Evolutionary conservation across 2,113 vertebrate species (phyloP), one percentile per base, ranked within the genome.

Genomic region (Okapia johnstoni): DNA sequence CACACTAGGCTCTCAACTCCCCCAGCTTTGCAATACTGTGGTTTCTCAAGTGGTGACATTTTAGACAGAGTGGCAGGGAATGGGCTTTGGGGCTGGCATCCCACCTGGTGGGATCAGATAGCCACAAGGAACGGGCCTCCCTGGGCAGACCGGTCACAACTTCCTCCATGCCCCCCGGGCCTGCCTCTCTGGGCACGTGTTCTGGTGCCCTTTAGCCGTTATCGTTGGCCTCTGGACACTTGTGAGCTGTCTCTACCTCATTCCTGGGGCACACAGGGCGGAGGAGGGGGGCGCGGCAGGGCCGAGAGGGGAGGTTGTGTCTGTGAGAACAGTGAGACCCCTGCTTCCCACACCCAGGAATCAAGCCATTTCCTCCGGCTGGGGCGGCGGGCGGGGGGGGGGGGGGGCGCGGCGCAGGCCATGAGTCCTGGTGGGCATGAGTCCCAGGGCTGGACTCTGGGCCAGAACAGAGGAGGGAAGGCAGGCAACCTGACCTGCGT

Each of bases 181-280:
- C 89, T 43, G 61, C 50, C 63, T 89, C 63, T 43, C 79, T 36
- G 48, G 70, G 30, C 92, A 26, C 2, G 21, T 93, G 70, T 9
- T 85, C 58, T 19, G 54, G 15, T 54, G 86, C 66, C 81, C 92
- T 96, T 93, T 94, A 76, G 55, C n/a, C 84, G 70, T 97, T 83
- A 43, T 28, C 11, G 5, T 55, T 97, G 94, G 92, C 76, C 55
- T 83, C 58, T 79, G 58, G 96, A 88, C 73, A 60, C 60, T 58
- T 63, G 80, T 17, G 16, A 94, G 19, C 81, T 73, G 58, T 60
- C 48, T 92, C 46, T 88, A 50, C 33, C 73, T 50, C 16, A 6
- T 90, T 91, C 43, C 58, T 73, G 73, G 33, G 26, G 70, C 17
- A 46, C 83, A 60, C 55, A 46, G 77, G 58, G 87, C 63, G 36